Base-by-base conservation (phyloP, 2,797 vertebrate species). In the Emys orbicularis region DNA sequence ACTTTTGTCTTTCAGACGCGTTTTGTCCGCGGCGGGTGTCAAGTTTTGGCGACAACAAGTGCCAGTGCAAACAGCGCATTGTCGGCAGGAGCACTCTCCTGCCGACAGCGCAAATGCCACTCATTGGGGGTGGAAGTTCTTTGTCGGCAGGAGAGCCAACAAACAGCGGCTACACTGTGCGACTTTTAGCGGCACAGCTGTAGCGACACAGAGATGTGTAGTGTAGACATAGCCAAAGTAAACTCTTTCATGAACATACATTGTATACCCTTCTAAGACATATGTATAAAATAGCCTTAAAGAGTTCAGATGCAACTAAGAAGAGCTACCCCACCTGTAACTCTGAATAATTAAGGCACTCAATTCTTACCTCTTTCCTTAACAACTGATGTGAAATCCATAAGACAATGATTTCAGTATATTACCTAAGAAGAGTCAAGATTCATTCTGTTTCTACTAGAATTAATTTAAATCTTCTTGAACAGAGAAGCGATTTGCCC, bases 321-420 rank as follows among this genome's bases (percentile, higher is more conserved):
- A 27, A 90, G 12, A 27, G 6, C 8, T 81, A 80, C 15, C 11
- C 88, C 41, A 81, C 5, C 81, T 86, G 34, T 81, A 56, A 79
- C 12, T 56, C 34, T 82, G 37, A 84, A 65, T 1, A 89, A 76
- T 83, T 8, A 15, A 21, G 52, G 4, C 29, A 47, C 61, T 93
- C 65, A 92, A 93, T 68, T 83, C 92, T 88, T 93, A 95, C 87
- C 79, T 93, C 87, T 41, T 2, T 91, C 88, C 83, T 92, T 79
- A 84, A 86, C 84, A 81, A 81, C 18, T 84, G 31, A n/a, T 41
- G 82, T 72, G 77, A 74, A 91, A 92, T 92, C 54, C 80, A 76
- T 47, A 79, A 90, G 87, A 79, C 93, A n/a, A 5, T 19, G 4
- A 65, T 37, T 68, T 41, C 47, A 76, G 25, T 52, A 91, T 96